Evolutionary conservation across 2,888 invertebrate species (phyloP).

Genomic region (Drosophila fulvimacula): DNA sequence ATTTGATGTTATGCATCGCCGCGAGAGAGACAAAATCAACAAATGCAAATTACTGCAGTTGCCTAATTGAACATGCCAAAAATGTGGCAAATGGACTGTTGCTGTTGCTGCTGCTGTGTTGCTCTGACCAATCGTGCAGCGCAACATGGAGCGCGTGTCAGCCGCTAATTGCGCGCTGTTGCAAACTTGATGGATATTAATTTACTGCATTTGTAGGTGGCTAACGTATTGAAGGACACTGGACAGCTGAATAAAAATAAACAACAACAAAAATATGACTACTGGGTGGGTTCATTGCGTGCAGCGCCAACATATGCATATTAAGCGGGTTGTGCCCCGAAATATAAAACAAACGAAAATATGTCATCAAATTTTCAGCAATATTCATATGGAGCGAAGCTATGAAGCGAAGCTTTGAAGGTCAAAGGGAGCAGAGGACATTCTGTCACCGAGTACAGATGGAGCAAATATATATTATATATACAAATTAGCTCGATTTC

Average conservation of each 20-base stretch:
- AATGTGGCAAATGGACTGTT: constrained; percentile 35
- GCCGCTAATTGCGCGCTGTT: constrained; percentile 21
- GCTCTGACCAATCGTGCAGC: constrained; percentile 9
- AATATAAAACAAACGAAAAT: not conserved
- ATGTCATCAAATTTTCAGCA: constrained; percentile 10
- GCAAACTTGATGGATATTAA: constrained; percentile 15
- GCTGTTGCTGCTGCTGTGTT: not conserved
- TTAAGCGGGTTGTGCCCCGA: not conserved
- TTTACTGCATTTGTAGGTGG: not conserved
- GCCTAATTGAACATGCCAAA: constrained; percentile 30
- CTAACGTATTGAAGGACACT: constrained; percentile 10
- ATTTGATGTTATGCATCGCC: constrained; percentile 22
- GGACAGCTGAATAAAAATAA: constrained; percentile 9
- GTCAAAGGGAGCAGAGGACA: not conserved
- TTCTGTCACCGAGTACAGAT: not conserved
- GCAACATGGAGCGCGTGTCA: constrained; percentile 7
- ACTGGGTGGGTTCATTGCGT: constrained; percentile 38
- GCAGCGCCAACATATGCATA: constrained; percentile 14
- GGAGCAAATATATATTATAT: not conserved
- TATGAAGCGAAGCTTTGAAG: not conserved
- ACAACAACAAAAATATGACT: constrained; percentile 19
- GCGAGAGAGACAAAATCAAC: constrained; percentile 24
- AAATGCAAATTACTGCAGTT: constrained; percentile 36
- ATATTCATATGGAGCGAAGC: not conserved
- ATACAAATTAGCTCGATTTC: constrained; percentile 7